Evolutionary conservation across 2,113 vertebrate genomes (phyloP).

Genomic region (Notechis scutatus): DNA sequence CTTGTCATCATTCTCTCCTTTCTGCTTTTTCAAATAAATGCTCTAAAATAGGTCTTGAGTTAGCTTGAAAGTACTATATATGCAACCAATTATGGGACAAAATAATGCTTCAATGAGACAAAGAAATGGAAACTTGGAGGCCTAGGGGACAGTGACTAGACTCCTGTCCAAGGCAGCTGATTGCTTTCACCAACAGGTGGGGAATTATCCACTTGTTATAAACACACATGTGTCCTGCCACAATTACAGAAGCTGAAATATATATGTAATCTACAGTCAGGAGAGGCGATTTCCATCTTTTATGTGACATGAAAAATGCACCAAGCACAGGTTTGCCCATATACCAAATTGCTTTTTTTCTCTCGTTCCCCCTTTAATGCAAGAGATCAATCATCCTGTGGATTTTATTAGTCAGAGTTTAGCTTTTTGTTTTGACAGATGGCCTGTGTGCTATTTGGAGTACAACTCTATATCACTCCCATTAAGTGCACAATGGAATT

Average conservation of each 20-base stretch:
- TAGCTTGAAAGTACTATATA: neutral
- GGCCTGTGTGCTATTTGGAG: neutral
- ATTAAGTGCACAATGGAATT: neutral
- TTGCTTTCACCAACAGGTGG: neutral
- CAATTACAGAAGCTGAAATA: constrained; percentile 17
- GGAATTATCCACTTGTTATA: constrained; percentile 6
- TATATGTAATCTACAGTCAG: constrained; percentile 22
- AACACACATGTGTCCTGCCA: neutral
- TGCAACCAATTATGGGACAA: neutral
- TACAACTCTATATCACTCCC: neutral
- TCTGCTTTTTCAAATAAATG: neutral
- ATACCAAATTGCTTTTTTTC: constrained; percentile 28
- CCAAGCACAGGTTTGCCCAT: constrained; percentile 3
- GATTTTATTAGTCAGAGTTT: constrained; percentile 31
- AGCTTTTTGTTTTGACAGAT: constrained; percentile 26
- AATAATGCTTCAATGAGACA: neutral
- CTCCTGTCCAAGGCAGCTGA: no score
- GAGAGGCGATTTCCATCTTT: constrained; percentile 29
- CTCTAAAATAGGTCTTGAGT: neutral
- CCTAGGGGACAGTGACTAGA: neutral
- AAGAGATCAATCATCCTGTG: constrained; percentile 24
- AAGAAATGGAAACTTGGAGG: neutral
- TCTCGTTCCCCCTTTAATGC: constrained; percentile 7
- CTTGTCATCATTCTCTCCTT: no score
- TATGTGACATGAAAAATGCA: constrained; percentile 34